Evolutionary conservation across 2,888 invertebrate species (phyloP).

Genomic region (Drosophila flavopinicola): DNA sequence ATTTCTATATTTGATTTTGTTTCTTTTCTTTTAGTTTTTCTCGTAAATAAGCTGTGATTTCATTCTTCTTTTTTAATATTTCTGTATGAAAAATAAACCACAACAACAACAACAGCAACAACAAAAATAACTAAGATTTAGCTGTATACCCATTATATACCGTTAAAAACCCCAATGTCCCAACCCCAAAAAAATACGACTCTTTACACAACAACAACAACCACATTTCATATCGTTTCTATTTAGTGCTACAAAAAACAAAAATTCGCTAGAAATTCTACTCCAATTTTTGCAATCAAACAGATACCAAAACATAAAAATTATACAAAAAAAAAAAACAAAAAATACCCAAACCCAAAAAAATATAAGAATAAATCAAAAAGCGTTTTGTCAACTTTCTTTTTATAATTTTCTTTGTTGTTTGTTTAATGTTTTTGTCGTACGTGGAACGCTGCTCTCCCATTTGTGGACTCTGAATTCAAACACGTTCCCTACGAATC

Average conservation of each 20-base stretch:
- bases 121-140: constrained; percentile 54
- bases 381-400: constrained; percentile 69
- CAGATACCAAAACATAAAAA: constrained; percentile 28
- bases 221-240: constrained; percentile 76
- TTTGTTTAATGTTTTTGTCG: constrained; percentile 78
- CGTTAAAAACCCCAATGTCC: constrained; percentile 33
- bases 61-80: constrained; percentile 23
- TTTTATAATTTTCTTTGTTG: constrained; percentile 78
- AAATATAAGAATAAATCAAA: constrained; percentile 63
- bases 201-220: constrained; percentile 72
- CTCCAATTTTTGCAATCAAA: constrained; percentile 32
- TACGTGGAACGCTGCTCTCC: constrained; percentile 84
- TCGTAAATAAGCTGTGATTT: constrained; percentile 8
- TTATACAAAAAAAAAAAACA: constrained; percentile 2
- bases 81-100: constrained; percentile 43
- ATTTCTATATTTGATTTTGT: constrained; percentile 31
- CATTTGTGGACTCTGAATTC: constrained; percentile 56
- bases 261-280: constrained; percentile 47
- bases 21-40: constrained; percentile 24
- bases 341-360: constrained; percentile 26
- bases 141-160: constrained; percentile 38
- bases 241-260: constrained; percentile 30
- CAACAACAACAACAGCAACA: constrained; percentile 52
- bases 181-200: constrained; percentile 41
- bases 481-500: constrained; percentile 71